Conservation (phyloP, 2,888 invertebrate species). For the Lepidocyrtoides sp. region DNA sequence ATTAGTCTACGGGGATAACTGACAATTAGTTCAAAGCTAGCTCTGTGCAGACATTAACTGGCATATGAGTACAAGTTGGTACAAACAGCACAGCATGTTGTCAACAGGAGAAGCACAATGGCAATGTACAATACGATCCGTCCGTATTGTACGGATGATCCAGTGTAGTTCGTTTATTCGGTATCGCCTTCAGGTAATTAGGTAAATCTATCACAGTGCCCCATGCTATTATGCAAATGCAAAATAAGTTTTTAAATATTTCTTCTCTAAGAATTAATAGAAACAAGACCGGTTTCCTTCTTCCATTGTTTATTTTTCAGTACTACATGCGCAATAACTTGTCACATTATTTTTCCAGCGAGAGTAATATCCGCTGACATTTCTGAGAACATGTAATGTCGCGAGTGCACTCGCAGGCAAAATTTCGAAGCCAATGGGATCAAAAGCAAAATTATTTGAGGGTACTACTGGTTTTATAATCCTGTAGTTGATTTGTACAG, state of each 20-base stretch:
- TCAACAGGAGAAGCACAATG: conserved; percentile 92
- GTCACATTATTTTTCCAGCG: conserved; percentile 96
- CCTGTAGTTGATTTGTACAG: conserved; percentile 96
- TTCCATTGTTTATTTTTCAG: conserved; percentile 86
- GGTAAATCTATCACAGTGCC: not conserved
- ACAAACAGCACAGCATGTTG: no score
- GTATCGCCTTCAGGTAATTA: conserved; percentile 92
- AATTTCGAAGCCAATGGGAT: conserved; percentile 92
- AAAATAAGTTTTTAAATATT: not conserved
- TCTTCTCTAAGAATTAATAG: no score
- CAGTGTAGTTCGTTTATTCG: no score
- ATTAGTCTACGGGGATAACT: no score
- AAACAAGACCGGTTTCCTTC: not conserved
- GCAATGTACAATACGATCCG: conserved; percentile 97
- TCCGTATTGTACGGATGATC: conserved; percentile 92
- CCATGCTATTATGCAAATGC: not conserved
- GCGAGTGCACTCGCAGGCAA: conserved; percentile 91
- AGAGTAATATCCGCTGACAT: conserved; percentile 97
- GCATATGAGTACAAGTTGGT: no score
- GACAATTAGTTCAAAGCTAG: no score
- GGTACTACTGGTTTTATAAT: conserved; percentile 95
- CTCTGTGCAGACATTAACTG: no score
- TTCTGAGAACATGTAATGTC: conserved; percentile 95
- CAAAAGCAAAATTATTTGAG: conserved; percentile 97
- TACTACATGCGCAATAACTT: conserved; percentile 94